Conservation (phyloP, 2,797 vertebrate species). For the Peromyscus melanophrys region DNA sequence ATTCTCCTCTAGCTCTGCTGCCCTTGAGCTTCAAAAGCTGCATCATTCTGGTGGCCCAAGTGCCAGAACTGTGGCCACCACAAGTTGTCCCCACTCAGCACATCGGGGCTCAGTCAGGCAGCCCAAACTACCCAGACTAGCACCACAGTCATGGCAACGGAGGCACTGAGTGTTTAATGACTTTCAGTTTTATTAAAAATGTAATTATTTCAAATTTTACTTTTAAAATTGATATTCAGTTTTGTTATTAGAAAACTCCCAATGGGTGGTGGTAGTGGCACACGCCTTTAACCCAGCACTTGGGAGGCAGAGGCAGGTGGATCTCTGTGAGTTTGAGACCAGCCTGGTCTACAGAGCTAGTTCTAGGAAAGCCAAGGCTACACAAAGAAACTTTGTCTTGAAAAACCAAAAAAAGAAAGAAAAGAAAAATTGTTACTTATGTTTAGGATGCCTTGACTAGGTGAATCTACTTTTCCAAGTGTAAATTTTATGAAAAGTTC, state of each 20-base stretch:
- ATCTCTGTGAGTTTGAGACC: neutral
- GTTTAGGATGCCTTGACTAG: neutral
- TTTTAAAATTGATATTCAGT: neutral
- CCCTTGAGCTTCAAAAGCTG: neutral
- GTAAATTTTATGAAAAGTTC: neutral
- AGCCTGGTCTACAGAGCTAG: neutral
- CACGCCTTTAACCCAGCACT: neutral
- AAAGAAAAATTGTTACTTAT: neutral
- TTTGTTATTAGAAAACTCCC: neutral
- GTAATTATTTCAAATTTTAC: neutral
- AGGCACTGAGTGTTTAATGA: neutral
- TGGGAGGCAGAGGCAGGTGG: neutral
- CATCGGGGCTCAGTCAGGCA: too few relatives aligned
- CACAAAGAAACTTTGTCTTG: neutral
- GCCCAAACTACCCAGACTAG: neutral
- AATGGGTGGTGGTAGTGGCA: neutral
- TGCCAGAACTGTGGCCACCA: too few relatives aligned
- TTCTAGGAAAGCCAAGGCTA: neutral
- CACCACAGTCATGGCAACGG: neutral
- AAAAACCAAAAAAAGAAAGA: neutral
- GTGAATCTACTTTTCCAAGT: neutral
- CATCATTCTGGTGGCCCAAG: neutral
- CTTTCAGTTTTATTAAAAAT: neutral
- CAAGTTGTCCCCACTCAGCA: neutral
- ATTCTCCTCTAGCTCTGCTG: neutral